These are phyloP conservation scores for Tetragnatha versicolor DNA, from an alignment of 1,140 invertebrate genomes.

Conservation along the genomic window DNA sequence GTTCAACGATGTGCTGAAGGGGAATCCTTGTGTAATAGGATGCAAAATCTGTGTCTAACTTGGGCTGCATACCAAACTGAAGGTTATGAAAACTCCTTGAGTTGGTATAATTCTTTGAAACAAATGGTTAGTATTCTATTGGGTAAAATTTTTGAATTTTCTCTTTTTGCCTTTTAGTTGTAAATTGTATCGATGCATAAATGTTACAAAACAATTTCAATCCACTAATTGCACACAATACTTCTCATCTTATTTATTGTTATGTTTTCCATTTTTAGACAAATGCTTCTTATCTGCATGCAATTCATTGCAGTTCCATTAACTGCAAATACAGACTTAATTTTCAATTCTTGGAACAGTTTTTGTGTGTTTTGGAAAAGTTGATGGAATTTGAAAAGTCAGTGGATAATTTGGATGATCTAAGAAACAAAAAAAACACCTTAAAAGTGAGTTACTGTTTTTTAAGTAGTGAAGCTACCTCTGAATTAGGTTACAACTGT, in stretches of 20 bases:
- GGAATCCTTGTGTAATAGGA: neutral
- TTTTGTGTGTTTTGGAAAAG: neutral
- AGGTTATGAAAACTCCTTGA: neutral
- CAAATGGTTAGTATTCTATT: neutral
- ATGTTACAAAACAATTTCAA: no score
- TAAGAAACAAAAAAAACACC: neutral
- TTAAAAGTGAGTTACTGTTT: neutral
- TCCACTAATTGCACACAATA: no score
- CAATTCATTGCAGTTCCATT: no score
- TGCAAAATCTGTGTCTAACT: neutral
- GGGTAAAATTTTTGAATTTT: neutral
- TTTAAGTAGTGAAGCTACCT: no score
- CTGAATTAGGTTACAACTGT: no score
- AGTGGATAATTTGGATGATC: neutral
- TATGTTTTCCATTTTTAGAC: no score
- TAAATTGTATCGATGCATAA: no score
- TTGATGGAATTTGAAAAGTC: neutral
- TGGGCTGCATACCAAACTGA: neutral
- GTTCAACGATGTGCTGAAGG: neutral
- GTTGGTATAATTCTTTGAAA: neutral
- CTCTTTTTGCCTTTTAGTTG: no score
- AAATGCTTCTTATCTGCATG: no score
- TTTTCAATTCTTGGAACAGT: neutral
- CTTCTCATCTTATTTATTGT: no score
- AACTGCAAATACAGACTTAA: no score